These are phyloP conservation scores for Bilobella aurantiaca DNA, from an alignment of 1,140 invertebrate genomes.

Conservation along the genomic window DNA sequence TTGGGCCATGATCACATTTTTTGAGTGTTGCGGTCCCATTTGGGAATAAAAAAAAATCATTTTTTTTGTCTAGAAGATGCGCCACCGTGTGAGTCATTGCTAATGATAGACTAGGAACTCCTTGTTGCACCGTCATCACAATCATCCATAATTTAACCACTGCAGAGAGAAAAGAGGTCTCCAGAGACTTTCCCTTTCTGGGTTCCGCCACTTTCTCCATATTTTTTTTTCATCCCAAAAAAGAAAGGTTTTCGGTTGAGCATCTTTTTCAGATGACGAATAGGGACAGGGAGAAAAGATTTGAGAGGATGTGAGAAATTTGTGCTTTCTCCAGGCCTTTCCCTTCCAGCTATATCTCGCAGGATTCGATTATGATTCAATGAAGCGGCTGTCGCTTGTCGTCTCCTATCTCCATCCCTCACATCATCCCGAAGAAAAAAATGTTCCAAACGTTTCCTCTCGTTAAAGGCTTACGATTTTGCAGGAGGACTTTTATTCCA, in stretches of 20 bases:
- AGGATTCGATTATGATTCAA: slow-evolving; percentile 34
- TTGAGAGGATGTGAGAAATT: not conserved
- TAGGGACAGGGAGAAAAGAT: slow-evolving; percentile 6
- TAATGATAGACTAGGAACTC: too few species aligned
- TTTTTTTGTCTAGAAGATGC: too few species aligned
- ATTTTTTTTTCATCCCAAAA: not conserved
- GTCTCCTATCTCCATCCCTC: slow-evolving; percentile 20
- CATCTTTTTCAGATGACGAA: not conserved
- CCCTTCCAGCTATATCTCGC: slow-evolving; percentile 20
- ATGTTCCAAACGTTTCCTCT: not conserved
- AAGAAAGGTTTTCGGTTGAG: not conserved
- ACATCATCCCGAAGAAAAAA: slow-evolving; percentile 11
- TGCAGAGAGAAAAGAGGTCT: not conserved
- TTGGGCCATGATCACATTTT: too few species aligned
- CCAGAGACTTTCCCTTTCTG: not conserved
- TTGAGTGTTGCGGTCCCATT: too few species aligned
- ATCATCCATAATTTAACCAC: slow-evolving; percentile 1
- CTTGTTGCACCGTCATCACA: not conserved
- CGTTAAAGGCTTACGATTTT: not conserved
- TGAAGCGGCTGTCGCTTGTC: slow-evolving; percentile 33
- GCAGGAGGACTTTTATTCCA: not conserved
- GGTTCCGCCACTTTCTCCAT: not conserved
- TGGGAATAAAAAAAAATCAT: not conserved
- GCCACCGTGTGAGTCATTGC: too few species aligned
- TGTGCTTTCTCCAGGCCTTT: not conserved